These are phyloP conservation scores for Meteorus colon DNA, from an alignment of 2,888 invertebrate species.

Conservation along the genomic window DNA sequence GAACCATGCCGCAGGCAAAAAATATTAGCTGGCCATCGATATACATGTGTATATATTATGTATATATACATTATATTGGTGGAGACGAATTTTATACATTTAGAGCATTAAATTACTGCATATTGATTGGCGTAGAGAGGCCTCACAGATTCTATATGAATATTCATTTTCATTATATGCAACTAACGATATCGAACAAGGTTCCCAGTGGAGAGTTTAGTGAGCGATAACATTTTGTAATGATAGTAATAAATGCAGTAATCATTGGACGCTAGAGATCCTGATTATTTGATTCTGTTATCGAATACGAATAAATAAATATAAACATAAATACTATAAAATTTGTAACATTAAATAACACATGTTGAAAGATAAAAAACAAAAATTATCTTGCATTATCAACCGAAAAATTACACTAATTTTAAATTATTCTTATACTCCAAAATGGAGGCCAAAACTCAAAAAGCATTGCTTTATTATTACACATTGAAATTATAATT, in stretches of 20 bases:
- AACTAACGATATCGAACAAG: conserved; percentile 10
- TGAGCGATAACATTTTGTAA: conserved; percentile 17
- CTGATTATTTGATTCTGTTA: conserved; percentile 1
- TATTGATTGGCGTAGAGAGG: conserved; percentile 53
- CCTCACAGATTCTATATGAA: conserved; percentile 55
- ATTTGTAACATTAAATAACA: neutral
- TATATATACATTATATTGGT: neutral
- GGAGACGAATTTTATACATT: conserved; percentile 28
- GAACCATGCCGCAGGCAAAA: neutral
- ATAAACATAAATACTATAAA: neutral
- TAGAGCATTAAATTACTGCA: conserved; percentile 55
- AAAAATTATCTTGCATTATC: too few species aligned
- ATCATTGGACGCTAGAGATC: conserved; percentile 15
- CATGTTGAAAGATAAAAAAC: neutral
- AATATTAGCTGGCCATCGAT: neutral
- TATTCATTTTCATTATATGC: conserved; percentile 41
- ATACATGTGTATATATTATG: neutral
- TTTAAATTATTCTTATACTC: too few species aligned
- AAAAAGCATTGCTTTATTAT: too few species aligned
- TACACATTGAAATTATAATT: too few species aligned
- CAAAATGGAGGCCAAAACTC: too few species aligned
- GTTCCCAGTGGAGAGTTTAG: conserved; percentile 14
- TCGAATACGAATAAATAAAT: neutral
- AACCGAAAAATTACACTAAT: too few species aligned
- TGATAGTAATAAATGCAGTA: conserved; percentile 20